Conservation (phyloP, 92 coral and sea anemone species). For the Pocillopora meandrina region DNA sequence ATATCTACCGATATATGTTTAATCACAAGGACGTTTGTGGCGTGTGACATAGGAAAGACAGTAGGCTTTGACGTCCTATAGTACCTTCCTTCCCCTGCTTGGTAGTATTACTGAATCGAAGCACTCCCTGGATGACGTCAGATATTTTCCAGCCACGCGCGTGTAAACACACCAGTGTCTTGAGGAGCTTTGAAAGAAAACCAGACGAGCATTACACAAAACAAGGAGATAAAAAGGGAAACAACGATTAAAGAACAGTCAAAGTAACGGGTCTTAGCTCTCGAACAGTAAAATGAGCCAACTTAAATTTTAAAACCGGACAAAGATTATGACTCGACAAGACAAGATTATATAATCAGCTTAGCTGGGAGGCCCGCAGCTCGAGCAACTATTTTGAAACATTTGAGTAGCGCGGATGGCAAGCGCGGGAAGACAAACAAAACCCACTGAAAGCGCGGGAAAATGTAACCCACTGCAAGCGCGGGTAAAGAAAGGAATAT, state of each 20-base stretch:
- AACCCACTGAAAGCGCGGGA: not conserved
- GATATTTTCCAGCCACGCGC: constrained; percentile 70
- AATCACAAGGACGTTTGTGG: constrained; percentile 37
- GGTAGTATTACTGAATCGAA: constrained; percentile 52
- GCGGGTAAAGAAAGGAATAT: too few species aligned
- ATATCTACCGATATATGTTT: not conserved
- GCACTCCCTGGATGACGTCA: constrained; percentile 72
- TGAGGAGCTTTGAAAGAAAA: constrained; percentile 56
- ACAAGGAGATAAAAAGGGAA: not conserved
- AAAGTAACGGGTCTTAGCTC: too few species aligned
- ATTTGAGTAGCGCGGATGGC: not conserved
- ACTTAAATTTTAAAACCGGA: too few species aligned
- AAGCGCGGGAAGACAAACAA: not conserved
- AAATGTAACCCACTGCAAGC: not conserved
- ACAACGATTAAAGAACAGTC: too few species aligned
- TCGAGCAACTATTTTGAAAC: not conserved
- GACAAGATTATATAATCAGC: too few species aligned
- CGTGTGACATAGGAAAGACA: constrained; percentile 29
- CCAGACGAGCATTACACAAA: not conserved
- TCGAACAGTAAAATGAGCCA: too few species aligned
- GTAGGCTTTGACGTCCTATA: not conserved
- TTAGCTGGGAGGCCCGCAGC: not conserved
- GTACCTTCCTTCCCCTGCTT: constrained; percentile 19
- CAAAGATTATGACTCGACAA: too few species aligned
- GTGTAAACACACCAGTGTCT: constrained; percentile 49